phyloP scores from a whole-genome alignment of 1,140 invertebrate genomes.

The Tribolium castaneum region DNA sequence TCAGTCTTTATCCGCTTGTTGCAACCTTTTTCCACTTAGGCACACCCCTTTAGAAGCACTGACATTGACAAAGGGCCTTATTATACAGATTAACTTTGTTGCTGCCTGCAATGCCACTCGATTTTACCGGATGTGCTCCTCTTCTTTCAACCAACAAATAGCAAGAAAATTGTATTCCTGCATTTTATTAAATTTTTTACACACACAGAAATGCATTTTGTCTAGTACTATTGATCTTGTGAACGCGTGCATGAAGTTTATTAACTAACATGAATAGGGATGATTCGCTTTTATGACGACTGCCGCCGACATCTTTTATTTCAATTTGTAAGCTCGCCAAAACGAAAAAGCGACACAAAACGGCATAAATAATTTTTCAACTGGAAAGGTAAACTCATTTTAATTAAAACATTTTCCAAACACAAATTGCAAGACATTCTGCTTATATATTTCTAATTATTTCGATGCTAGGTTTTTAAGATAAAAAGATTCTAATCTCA shows the following conservation, averaged over 20 bases:
- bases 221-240: background rate
- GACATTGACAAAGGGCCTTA: constrained; percentile 60
- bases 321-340: background rate
- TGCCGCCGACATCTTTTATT: background rate
- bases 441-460: too few relatives aligned
- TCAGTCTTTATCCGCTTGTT: constrained; percentile 33
- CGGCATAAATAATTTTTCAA: too few relatives aligned
- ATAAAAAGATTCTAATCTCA: too few relatives aligned
- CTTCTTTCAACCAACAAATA: background rate
- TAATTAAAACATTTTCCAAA: too few relatives aligned
- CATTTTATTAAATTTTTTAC: background rate
- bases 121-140: background rate
- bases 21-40: constrained; percentile 25
- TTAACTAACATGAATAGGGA: constrained; percentile 20
- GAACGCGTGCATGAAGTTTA: background rate
- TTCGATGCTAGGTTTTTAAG: too few relatives aligned
- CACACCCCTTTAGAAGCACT: constrained; percentile 43
- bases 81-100: constrained; percentile 59
- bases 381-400: too few relatives aligned
- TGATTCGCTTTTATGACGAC: constrained; percentile 7
- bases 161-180: too few relatives aligned
- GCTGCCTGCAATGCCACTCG: constrained; percentile 28
- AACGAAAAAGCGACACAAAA: background rate
- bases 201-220: background rate
- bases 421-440: too few relatives aligned